Conservation (phyloP, 2,888 invertebrate genomes). For the Morinoia aosen region DNA sequence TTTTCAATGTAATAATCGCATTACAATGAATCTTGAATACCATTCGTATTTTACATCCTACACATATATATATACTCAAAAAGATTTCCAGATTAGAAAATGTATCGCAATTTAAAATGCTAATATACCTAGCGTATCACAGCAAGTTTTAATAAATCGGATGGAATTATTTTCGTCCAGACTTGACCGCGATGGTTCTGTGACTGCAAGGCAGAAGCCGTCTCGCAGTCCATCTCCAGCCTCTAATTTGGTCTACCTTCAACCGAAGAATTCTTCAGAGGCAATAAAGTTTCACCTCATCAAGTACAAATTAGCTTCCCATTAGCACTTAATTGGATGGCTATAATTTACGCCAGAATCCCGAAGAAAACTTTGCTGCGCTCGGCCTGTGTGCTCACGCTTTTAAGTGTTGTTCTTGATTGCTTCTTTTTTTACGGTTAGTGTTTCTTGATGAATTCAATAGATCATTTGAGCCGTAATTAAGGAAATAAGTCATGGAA, state of each 20-base stretch:
- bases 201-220: neutral
- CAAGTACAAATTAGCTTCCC: neutral
- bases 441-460: neutral
- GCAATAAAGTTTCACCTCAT: neutral
- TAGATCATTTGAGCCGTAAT: neutral
- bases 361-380: neutral
- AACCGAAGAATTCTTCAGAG: neutral
- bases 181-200: neutral
- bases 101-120: neutral
- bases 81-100: neutral
- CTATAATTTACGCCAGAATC: neutral
- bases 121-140: neutral
- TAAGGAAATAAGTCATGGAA: neutral
- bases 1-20: too few relatives aligned
- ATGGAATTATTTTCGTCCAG: neutral
- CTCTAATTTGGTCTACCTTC: neutral
- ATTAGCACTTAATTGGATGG: neutral
- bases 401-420: neutral
- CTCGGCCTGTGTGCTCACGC: neutral
- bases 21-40: too few relatives aligned
- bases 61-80: too few relatives aligned
- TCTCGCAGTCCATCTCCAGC: neutral
- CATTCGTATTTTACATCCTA: too few relatives aligned
- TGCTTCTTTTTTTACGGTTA: neutral
- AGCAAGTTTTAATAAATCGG: neutral